Evolutionary conservation across 2,797 vertebrate species (phyloP), one percentile per base, ranked within the genome.

Genomic region (Enteromius treurensis): DNA sequence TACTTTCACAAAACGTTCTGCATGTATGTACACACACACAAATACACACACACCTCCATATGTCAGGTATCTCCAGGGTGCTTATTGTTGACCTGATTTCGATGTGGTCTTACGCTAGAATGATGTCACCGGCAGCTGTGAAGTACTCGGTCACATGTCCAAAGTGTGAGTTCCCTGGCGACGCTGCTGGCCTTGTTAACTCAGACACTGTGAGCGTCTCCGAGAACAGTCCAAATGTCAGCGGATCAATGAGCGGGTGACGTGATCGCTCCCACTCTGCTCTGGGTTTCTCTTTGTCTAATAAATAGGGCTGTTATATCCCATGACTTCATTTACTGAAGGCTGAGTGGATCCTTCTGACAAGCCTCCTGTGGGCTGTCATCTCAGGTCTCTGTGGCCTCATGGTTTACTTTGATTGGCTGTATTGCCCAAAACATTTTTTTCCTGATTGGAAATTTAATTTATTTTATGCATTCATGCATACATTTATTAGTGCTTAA

Each of bases 281-380:
- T 58, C 40, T 3, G 23, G 26, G 40, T 83, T 70, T 37, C 64
- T 49, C 75, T 71, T 60, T 14, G 70, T 70, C 65, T 69, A 78
- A 78, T 83, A 77, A 83, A 70, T 71, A 82, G 81, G 81, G 40
- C 70, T 70, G 53, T 78, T 83, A 71, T 77, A 62, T 70, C 14
- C 23, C 70, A 78, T 78, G 81, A 71, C 64, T 78, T 83, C 4
- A 70, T 77, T 83, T 49, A 64, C 49, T 58, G 23, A 62, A 62
- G 65, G 65, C 65, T 19, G 34, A 62, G 75, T 78, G 60, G 75
- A 83, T 77, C 81, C 51, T 78, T 83, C 21, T 49, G 53, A 60
- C 51, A 9, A n/a, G 40, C 14, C 9, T 37, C 29, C 51, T 21
- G 15, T 62, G 34, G 81, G 40, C 10, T 58, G 23, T 70, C 45